A percentile compares a stretch with the other conserved stretches of the same genome.
phyloP scores from a whole-genome alignment of 2,113 vertebrate species.

The Mellivora capensis region DNA sequence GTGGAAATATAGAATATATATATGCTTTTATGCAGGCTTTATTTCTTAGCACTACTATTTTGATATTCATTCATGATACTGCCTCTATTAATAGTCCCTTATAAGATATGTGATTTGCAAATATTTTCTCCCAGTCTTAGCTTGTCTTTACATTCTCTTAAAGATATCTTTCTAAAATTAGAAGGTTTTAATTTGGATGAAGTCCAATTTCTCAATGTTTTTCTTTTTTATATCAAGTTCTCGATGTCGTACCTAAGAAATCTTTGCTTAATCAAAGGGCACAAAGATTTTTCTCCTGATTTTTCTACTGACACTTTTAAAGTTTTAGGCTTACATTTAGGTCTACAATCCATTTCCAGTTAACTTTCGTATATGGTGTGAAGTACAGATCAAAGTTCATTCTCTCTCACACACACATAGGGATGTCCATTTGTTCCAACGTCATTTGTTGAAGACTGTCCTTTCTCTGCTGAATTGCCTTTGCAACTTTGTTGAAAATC shows the following conservation, averaged over 20 bases:
- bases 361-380: not conserved
- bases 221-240: not conserved
- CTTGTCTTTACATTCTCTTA: not conserved
- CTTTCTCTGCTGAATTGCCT: not conserved
- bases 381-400: not conserved
- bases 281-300: not conserved
- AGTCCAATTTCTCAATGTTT: not conserved
- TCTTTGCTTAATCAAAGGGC: not conserved
- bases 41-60: not conserved
- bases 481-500: not conserved
- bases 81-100: not conserved
- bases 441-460: not conserved
- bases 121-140: not conserved
- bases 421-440: not conserved
- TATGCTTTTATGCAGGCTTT: not conserved
- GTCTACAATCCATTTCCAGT: not conserved
- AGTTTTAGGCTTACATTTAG: not conserved
- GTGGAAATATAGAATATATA: not conserved
- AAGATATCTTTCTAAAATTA: not conserved
- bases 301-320: constrained; percentile 13
- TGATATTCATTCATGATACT: not conserved
- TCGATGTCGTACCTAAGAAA: not conserved
- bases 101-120: not conserved
- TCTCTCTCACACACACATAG: not conserved
- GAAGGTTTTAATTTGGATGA: not conserved